Evolutionary conservation across 2,888 invertebrate species (phyloP).

Genomic region (Shargacucullia verbasci): DNA sequence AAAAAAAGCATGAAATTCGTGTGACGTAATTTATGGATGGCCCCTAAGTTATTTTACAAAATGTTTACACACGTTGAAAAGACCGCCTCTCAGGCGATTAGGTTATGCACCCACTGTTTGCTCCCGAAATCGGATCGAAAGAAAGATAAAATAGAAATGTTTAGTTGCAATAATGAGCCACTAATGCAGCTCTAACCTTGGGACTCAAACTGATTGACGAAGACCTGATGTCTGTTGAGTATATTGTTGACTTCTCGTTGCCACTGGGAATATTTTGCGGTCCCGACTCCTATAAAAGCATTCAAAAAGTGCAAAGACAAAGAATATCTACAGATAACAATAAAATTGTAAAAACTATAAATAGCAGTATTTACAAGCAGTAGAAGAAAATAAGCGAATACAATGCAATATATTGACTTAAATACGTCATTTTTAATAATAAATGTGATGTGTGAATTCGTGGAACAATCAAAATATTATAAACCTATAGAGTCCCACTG

Average conservation of each 20-base stretch:
- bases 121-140: too few species aligned
- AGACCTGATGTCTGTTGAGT: slow-evolving; percentile 45
- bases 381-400: slow-evolving; percentile 9
- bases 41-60: too few species aligned
- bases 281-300: slow-evolving; percentile 45
- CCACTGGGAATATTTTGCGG: slow-evolving; percentile 19
- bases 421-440: not conserved
- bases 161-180: slow-evolving; percentile 33
- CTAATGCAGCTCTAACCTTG: slow-evolving; percentile 46
- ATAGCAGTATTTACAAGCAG: slow-evolving; percentile 8
- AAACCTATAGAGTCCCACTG: too few species aligned
- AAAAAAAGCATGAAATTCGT: too few species aligned
- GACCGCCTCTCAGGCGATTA: too few species aligned
- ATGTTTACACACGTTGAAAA: too few species aligned
- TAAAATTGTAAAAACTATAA: slow-evolving; percentile 5
- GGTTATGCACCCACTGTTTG: too few species aligned
- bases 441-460: too few species aligned
- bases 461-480: too few species aligned
- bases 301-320: slow-evolving; percentile 35
- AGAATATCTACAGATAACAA: slow-evolving; percentile 12
- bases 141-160: too few species aligned
- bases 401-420: slow-evolving; percentile 5
- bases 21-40: too few species aligned
- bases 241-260: slow-evolving; percentile 33
- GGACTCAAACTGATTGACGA: slow-evolving; percentile 42